Conservation (phyloP, 2,113 vertebrate genomes). For the Seriola rivoliana region DNA sequence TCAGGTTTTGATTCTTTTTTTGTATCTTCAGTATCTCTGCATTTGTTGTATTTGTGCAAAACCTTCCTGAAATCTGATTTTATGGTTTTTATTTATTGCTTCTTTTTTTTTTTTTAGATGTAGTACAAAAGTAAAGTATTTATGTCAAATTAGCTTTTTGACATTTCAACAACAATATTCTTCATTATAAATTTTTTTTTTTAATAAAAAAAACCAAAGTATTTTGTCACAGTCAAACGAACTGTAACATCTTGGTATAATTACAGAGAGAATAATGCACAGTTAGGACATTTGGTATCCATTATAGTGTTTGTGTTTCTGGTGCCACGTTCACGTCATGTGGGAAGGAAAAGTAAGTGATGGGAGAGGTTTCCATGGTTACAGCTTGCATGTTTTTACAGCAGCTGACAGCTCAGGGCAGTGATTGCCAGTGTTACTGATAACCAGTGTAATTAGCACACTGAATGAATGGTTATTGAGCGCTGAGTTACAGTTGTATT, state of each 20-base stretch:
- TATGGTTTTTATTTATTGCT: no score
- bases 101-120: no score
- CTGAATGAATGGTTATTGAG: background rate
- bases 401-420: conserved; percentile 5
- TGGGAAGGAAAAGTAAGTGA: background rate
- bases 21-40: background rate
- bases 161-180: background rate
- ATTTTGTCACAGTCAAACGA: background rate
- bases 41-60: background rate
- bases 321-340: conserved; percentile 18
- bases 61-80: no score
- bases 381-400: conserved; percentile 36
- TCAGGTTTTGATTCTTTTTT: background rate
- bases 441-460: conserved; percentile 15
- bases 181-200: background rate
- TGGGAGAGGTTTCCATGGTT: conserved; percentile 53
- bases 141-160: background rate
- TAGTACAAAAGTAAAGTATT: background rate
- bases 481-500: background rate
- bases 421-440: conserved; percentile 29
- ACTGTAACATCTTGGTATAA: background rate
- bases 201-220: no score
- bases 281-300: background rate
- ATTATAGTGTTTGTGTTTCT: conserved; percentile 3
- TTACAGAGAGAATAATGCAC: background rate